These are phyloP conservation scores for Tuta absoluta DNA, from an alignment of 2,888 invertebrate genomes.

Conservation along the genomic window DNA sequence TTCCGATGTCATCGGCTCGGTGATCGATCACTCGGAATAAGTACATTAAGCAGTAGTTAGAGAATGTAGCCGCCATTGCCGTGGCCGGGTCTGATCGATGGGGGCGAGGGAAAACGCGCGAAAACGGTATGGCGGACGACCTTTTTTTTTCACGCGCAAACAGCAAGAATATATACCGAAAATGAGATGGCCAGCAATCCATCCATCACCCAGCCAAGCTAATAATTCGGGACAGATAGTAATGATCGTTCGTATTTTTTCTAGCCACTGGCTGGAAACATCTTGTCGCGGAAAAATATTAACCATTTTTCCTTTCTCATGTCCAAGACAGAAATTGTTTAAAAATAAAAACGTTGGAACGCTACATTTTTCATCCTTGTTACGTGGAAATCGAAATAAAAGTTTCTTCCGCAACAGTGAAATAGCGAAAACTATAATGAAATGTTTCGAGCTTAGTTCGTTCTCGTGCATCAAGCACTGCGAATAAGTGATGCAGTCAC, in stretches of 20 bases:
- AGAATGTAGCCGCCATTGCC: slow-evolving; percentile 48
- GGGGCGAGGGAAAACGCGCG: slow-evolving; percentile 27
- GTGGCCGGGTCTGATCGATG: slow-evolving; percentile 57
- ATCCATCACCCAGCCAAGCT: slow-evolving; percentile 31
- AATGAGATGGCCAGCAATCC: slow-evolving; percentile 30
- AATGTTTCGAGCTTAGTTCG: slow-evolving; percentile 37
- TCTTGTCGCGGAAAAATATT: slow-evolving; percentile 41
- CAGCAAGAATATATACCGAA: slow-evolving; percentile 29
- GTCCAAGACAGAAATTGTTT: slow-evolving; percentile 27
- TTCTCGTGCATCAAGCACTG: slow-evolving; percentile 46
- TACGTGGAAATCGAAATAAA: slow-evolving; percentile 46
- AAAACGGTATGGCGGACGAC: slow-evolving; percentile 34
- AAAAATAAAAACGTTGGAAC: slow-evolving; percentile 36
- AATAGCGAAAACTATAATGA: slow-evolving; percentile 45
- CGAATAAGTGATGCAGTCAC: slow-evolving; percentile 60
- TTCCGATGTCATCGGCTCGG: slow-evolving; percentile 64
- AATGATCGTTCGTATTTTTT: slow-evolving; percentile 30
- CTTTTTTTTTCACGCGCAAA: slow-evolving; percentile 34
- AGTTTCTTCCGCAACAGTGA: slow-evolving; percentile 43
- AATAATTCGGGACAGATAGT: slow-evolving; percentile 32
- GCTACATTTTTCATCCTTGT: slow-evolving; percentile 42
- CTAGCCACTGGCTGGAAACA: slow-evolving; percentile 32
- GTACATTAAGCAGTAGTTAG: slow-evolving; percentile 72
- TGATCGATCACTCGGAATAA: slow-evolving; percentile 73
- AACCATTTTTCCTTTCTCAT: slow-evolving; percentile 27